These are phyloP conservation scores for Chondrilla cf. caribensis DNA, from an alignment of 37 sponge, comb jelly and placozoan genomes.

Conservation along the genomic window DNA sequence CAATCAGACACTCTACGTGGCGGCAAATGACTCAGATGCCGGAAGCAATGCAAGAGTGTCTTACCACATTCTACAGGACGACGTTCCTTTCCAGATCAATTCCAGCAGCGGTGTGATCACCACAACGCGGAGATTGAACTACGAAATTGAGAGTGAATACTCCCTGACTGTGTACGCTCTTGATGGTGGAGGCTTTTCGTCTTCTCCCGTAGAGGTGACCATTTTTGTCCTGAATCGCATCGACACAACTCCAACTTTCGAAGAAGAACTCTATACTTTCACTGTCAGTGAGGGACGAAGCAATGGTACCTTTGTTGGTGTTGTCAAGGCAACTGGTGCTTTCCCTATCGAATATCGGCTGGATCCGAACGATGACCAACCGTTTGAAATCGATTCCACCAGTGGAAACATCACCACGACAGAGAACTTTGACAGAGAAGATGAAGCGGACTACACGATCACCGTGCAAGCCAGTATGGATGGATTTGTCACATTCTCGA, in stretches of 20 bases:
- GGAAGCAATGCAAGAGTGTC: constrained; percentile 21
- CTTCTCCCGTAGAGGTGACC: constrained; percentile 1
- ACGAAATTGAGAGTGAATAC: background rate
- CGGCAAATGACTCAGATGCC: constrained; percentile 49
- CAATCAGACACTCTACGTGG: constrained; percentile 29
- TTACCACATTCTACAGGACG: constrained; percentile 19
- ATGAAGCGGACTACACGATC: background rate
- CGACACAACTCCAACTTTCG: constrained; percentile 46
- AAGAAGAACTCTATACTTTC: background rate
- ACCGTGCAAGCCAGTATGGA: constrained; percentile 16
- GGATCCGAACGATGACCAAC: background rate
- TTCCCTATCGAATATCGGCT: background rate
- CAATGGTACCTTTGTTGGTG: constrained; percentile 1
- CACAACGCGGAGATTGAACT: constrained; percentile 34
- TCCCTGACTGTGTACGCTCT: background rate
- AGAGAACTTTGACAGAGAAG: background rate
- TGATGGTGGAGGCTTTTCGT: background rate
- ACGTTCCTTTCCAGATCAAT: constrained; percentile 24
- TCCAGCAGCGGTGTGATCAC: constrained; percentile 26
- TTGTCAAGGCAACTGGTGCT: background rate
- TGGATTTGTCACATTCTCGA: constrained; percentile 9
- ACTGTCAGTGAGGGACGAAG: background rate
- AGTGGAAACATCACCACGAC: constrained; percentile 3
- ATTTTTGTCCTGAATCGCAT: constrained; percentile 25
- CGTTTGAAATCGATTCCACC: background rate